Evolutionary conservation across 2,113 vertebrate genomes (phyloP).

Genomic region (Eleginops maclovinus): DNA sequence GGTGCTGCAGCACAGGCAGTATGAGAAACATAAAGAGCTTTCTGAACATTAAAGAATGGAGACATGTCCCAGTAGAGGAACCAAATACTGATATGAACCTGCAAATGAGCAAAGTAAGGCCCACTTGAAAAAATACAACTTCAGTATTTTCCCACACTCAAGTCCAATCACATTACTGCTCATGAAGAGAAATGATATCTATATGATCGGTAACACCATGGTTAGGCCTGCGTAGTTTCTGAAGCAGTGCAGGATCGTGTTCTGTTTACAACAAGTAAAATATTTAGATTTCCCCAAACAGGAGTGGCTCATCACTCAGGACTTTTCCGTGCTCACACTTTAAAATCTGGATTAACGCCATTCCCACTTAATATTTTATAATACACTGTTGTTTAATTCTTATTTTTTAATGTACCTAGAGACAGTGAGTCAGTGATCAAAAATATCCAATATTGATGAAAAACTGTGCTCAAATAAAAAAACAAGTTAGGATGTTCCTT

Average conservation of each 20-base stretch:
- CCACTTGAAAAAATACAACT: too few relatives aligned
- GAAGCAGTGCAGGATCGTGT: not conserved
- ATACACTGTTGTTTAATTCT: too few relatives aligned
- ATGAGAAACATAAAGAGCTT: too few relatives aligned
- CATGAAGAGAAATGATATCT: not conserved
- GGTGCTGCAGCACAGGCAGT: too few relatives aligned
- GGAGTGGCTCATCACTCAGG: not conserved
- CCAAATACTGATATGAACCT: too few relatives aligned
- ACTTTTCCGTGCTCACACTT: slow-evolving; percentile 29
- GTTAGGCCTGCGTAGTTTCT: slow-evolving; percentile 1
- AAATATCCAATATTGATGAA: not conserved
- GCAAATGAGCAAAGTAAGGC: not conserved
- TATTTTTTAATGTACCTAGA: too few relatives aligned
- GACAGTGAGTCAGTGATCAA: too few relatives aligned
- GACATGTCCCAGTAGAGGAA: too few relatives aligned
- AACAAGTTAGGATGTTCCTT: not conserved
- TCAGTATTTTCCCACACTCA: too few relatives aligned
- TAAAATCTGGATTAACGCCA: slow-evolving; percentile 30
- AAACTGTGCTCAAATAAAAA: not conserved
- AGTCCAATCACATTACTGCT: not conserved
- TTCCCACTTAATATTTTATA: too few relatives aligned
- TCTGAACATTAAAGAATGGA: too few relatives aligned
- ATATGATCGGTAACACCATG: not conserved
- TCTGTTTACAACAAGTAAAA: slow-evolving; percentile 54
- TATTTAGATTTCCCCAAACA: slow-evolving; percentile 59